Evolutionary conservation across 1,140 invertebrate genomes (phyloP), one percentile per base, ranked within the genome.

Genomic region (Chymomyza costata): DNA sequence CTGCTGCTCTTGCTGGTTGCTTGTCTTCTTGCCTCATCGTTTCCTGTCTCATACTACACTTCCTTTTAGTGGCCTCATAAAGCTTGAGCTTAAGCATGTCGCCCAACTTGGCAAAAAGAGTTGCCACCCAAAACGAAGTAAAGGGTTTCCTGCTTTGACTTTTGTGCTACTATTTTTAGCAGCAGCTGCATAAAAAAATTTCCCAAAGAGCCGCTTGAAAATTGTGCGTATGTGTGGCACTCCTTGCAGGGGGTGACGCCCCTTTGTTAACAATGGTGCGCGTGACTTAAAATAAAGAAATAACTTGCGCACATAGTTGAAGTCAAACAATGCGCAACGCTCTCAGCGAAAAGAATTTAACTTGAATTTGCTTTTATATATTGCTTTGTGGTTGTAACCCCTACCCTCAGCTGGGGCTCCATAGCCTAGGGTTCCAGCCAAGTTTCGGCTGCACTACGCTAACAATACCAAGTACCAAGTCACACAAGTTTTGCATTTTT

Each of bases 281-380:
- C 37, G 63, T 64, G 62, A 78, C 71, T 78, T 78, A 71, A 80
- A 78, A 78, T 80, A 78, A 71, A 78, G 73, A 78, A 78, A 78
- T 78, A 78, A 80, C 67, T 74, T 71, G 44, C 53, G 54, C 65
- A n/a, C n/a, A 78, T 78, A 80, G 66, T 66, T 80, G 57, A 31
- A 67, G 62, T 67, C 63, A 78, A 78, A 76, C 71, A 76, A 78
- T 78, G 71, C 71, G 57, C 66, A 62, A 63, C 73, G 52, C 52
- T 59, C n/a, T n/a, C n/a, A n/a, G 63, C 62, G 60, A 62, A 38
- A 64, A 74, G 45, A 66, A 71, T 80, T 78, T 71, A 63, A 66
- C 54, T 63, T 62, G 58, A 30, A 57, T 57, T 51, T 44, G 58
- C 61, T 61, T 50, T 63, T 58, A 53, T 63, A 59, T 46, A 55